Evolutionary conservation across 2,888 invertebrate species (phyloP), one percentile per base, ranked within the genome.

Genomic region (Lasioglossum leucozonium): DNA sequence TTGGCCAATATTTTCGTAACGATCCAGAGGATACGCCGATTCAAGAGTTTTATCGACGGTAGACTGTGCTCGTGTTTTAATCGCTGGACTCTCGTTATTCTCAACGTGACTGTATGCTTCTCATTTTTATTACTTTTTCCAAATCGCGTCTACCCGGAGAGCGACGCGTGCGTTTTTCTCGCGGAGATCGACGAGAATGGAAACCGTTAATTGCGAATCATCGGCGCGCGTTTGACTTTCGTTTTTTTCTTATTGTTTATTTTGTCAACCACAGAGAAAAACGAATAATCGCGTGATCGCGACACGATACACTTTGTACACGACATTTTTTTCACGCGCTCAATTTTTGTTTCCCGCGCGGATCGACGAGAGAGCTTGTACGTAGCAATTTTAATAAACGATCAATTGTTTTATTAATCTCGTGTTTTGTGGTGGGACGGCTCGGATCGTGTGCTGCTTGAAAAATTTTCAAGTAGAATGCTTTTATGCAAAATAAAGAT

Each of bases 361-460:
- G 30, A 18, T 62, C 72, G 47, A 37, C 73, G 55, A 73, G 81
- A 73, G 81, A 71, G 71, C 44, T 40, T 58, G 58, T 69, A 40
- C 34, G 22, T 55, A 34, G 44, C 55, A 55, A 44, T 82, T 55
- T 82, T 72, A 77, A 77, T 77, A 77, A 84, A 83, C n/a, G 72
- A 77, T 58, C 83, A 77, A 58, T 73, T 55, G 76, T 83, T 82
- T 72, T 69, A 82, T 84, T 76, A 82, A 77, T 82, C 72, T 67
- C 67, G 75, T 77, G 65, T 67, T 83, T 55, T 76, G n/a, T n/a
- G n/a, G n/a, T n/a, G n/a, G n/a, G n/a, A n/a, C n/a, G n/a, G n/a
- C n/a, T n/a, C n/a, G n/a, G n/a, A n/a, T n/a, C n/a, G n/a, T n/a
- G n/a, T n/a, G n/a, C n/a, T n/a, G n/a, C n/a, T n/a, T n/a, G n/a